A percentile compares a stretch with the other conserved stretches of the same genome.
phyloP scores from a whole-genome alignment of 1,140 invertebrate genomes.

The Cyrtorhinus lividipennis region DNA sequence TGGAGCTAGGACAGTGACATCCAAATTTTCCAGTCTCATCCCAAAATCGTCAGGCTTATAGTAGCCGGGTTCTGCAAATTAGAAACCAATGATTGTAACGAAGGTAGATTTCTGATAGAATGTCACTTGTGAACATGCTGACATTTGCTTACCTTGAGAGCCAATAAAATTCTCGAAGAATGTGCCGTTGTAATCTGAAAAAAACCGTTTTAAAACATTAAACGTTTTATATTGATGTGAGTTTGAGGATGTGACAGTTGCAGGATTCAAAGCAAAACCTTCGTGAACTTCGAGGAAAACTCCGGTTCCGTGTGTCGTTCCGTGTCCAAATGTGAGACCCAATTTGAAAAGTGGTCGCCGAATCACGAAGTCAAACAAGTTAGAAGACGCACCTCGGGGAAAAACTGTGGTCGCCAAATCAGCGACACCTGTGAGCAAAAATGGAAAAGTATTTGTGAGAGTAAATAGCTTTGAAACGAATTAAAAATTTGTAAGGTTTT shows the following conservation, averaged over 20 bases:
- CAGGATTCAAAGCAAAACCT: too few species aligned
- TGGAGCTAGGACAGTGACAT: slow-evolving; percentile 34
- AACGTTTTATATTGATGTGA: not conserved
- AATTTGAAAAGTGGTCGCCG: slow-evolving; percentile 36
- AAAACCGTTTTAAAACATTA: slow-evolving; percentile 5
- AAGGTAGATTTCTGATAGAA: too few species aligned
- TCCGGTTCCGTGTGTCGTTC: slow-evolving; percentile 47
- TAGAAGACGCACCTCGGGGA: slow-evolving; percentile 29
- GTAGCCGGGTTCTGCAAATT: slow-evolving; percentile 32
- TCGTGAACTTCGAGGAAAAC: slow-evolving; percentile 46
- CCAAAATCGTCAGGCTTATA: slow-evolving; percentile 47
- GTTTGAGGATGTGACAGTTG: not conserved
- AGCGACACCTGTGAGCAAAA: slow-evolving; percentile 25
- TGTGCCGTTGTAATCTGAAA: slow-evolving; percentile 29
- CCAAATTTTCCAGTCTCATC: slow-evolving; percentile 51
- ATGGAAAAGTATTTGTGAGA: too few species aligned
- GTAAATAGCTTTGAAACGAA: too few species aligned
- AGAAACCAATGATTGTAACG: too few species aligned
- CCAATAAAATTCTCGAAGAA: slow-evolving; percentile 29
- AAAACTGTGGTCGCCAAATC: slow-evolving; percentile 31
- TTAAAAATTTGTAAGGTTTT: too few species aligned
- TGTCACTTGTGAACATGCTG: too few species aligned
- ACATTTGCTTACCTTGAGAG: slow-evolving; percentile 27
- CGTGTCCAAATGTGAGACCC: slow-evolving; percentile 44
- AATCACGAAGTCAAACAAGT: slow-evolving; percentile 35